Evolutionary conservation across 2,888 invertebrate species (phyloP), one percentile per base, ranked within the genome.

Genomic region (Sylvicola cinctus): DNA sequence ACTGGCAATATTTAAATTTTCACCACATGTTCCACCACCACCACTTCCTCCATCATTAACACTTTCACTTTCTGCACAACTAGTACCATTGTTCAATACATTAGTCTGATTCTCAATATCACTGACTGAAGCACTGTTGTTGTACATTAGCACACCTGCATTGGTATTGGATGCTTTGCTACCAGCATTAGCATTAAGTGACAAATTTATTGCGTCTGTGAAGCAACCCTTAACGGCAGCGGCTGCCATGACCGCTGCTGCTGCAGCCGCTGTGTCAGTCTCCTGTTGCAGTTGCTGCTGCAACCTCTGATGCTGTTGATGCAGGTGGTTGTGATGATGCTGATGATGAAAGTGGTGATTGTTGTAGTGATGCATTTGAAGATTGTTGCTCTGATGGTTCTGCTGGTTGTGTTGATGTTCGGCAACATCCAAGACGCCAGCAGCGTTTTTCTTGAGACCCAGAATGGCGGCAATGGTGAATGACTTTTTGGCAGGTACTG

Each of bases 391-490:
- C n/a, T n/a, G n/a, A 8, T 20, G 20, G 5, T 4, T 6, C 5
- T 8, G 8, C 5, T 20, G 20, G 20, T 20, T 20, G 20, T 20
- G 20, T n/a, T n/a, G n/a, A 20, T 20, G 20, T 4, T 6, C 20
- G 20, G 20, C 20, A 8, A 8, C 20, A 20, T 20, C 20, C 20
- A 20, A 8, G 20, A 20, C 8, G 20, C 20, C 20, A 20, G n/a
- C n/a, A 10, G 34, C 35, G 44, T 46, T 51, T 42, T 56, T 69
- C 36, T 75, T 72, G 41, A 83, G 54, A 0, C 84, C 85, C 45
- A 87, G 67, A 46, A 85, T 84, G 40, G 84, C 83, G 41, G 84
- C 85, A 44, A 87, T 87, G 16, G 85, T 85, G 47, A 87, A 87
- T 5, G 81, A 80, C 48, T 77, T 78, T 29, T 72, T 70, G n/a